Evolutionary conservation across 2,888 invertebrate genomes (phyloP).

Genomic region (Leptopterna dolabrata): DNA sequence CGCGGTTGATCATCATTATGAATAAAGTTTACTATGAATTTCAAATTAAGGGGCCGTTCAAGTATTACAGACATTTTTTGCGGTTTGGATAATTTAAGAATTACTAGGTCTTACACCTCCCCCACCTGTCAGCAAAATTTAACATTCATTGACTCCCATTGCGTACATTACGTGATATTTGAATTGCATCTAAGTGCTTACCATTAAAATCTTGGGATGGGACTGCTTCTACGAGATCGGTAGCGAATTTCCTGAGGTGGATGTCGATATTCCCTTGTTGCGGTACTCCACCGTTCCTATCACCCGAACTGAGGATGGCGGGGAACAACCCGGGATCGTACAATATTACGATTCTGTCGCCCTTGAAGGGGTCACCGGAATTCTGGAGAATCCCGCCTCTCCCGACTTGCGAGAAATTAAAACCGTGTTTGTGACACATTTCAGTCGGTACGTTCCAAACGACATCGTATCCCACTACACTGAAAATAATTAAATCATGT

Average conservation of each 20-base stretch:
- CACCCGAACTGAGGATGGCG: slow-evolving; percentile 61
- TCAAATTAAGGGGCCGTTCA: no score
- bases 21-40: no score
- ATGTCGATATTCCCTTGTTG: slow-evolving; percentile 77
- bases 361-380: slow-evolving; percentile 73
- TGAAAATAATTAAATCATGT: neutral
- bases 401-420: slow-evolving; percentile 69
- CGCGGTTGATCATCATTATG: no score
- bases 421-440: slow-evolving; percentile 75
- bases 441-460: slow-evolving; percentile 85
- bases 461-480: slow-evolving; percentile 64
- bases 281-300: slow-evolving; percentile 80
- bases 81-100: no score
- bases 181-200: no score
- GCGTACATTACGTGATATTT: no score
- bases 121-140: no score
- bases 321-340: slow-evolving; percentile 77
- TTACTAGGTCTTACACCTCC: no score
- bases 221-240: slow-evolving; percentile 72
- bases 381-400: slow-evolving; percentile 77
- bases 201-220: slow-evolving; percentile 71
- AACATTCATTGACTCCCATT: no score
- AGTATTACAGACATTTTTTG: no score
- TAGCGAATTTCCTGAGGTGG: slow-evolving; percentile 73
- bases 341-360: slow-evolving; percentile 75